Evolutionary conservation across 2,797 vertebrate species (phyloP).

Genomic region (Enoplosus armatus): DNA sequence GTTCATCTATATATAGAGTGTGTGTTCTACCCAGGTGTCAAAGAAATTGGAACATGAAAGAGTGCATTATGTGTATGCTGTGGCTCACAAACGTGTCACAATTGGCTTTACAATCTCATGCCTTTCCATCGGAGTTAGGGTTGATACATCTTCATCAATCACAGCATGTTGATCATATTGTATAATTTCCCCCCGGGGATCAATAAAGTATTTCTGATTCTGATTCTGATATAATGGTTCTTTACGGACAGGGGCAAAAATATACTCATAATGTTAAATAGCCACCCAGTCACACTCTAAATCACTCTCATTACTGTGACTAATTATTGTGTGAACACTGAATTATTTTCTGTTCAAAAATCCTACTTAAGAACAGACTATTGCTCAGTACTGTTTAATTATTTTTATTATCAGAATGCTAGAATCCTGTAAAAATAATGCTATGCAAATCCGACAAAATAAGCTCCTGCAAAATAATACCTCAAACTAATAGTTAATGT

Average conservation of each 20-base stretch:
- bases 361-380: slow-evolving; percentile 47
- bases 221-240: neutral
- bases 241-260: slow-evolving; percentile 9
- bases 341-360: slow-evolving; percentile 56
- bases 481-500: slow-evolving; percentile 32
- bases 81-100: neutral
- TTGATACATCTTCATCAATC: neutral
- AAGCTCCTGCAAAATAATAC: slow-evolving; percentile 50
- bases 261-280: slow-evolving; percentile 27
- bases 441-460: slow-evolving; percentile 57
- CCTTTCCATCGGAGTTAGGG: neutral
- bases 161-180: slow-evolving; percentile 8
- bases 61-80: neutral
- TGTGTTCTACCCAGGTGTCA: neutral
- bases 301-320: slow-evolving; percentile 49
- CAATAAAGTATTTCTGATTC: too few relatives aligned
- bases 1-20: neutral
- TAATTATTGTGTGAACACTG: slow-evolving; percentile 57
- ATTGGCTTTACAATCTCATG: neutral
- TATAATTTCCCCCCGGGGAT: too few relatives aligned
- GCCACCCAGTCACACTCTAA: slow-evolving; percentile 22
- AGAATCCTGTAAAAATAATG: slow-evolving; percentile 57
- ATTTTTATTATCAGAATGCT: slow-evolving; percentile 52
- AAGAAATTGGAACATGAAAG: neutral
- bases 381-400: slow-evolving; percentile 51